Conservation (phyloP, 2,888 invertebrate genomes). For the Platypus cylindrus region DNA sequence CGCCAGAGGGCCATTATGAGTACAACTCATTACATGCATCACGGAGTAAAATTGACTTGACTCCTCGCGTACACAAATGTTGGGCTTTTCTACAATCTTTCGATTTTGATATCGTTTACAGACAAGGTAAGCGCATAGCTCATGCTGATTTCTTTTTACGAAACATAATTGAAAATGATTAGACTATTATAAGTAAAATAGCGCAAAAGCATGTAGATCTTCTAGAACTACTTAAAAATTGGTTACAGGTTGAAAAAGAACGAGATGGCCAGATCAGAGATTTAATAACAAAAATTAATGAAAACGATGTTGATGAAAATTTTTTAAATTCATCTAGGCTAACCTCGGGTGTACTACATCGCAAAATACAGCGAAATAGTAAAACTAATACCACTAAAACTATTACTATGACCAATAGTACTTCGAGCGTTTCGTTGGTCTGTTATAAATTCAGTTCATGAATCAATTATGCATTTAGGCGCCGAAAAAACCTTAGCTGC, state of each 20-base stretch:
- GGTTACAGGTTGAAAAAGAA: constrained; percentile 14
- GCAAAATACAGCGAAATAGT: constrained; percentile 17
- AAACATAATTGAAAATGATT: too few relatives aligned
- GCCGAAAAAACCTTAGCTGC: constrained; percentile 12
- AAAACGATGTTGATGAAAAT: too few relatives aligned
- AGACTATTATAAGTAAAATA: too few relatives aligned
- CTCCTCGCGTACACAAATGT: constrained; percentile 18
- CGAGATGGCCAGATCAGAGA: constrained; percentile 10
- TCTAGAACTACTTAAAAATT: constrained; percentile 8
- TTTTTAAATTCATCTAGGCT: too few relatives aligned
- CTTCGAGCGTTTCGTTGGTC: constrained; percentile 19
- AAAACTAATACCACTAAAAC: too few relatives aligned
- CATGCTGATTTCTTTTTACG: constrained; percentile 11
- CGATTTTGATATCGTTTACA: constrained; percentile 12
- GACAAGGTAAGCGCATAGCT: constrained; percentile 8
- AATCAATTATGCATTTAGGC: constrained; percentile 19
- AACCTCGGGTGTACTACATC: constrained; percentile 4
- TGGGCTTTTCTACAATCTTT: constrained; percentile 18
- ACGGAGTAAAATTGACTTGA: constrained; percentile 15
- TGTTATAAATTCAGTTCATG: constrained; percentile 21
- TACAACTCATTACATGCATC: constrained; percentile 19
- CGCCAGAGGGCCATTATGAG: too few relatives aligned
- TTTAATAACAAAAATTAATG: constrained; percentile 9
- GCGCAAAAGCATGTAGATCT: too few relatives aligned
- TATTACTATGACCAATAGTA: constrained; percentile 19